phyloP scores from a whole-genome alignment of 2,888 invertebrate genomes.

The Drosophila maculinotata region DNA sequence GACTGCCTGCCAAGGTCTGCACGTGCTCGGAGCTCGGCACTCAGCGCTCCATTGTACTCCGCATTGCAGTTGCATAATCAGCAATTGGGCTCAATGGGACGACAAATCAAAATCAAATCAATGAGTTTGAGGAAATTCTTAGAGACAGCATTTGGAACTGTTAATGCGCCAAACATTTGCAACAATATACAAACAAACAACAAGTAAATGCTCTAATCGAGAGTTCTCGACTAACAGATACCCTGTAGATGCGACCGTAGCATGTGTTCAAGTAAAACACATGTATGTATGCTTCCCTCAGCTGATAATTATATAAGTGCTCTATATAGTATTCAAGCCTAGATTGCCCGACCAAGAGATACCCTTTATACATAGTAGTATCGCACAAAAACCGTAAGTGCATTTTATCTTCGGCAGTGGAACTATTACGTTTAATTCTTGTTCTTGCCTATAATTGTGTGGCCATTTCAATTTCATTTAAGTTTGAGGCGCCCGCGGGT shows the following conservation, averaged over 20 bases:
- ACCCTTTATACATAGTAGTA: not conserved
- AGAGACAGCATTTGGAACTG: slow-evolving; percentile 8
- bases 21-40: slow-evolving; percentile 55
- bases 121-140: slow-evolving; percentile 50
- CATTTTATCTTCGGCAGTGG: slow-evolving; percentile 16
- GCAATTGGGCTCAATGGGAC: slow-evolving; percentile 59
- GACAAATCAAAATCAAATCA: slow-evolving; percentile 65
- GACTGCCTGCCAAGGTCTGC: slow-evolving; percentile 65
- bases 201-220: too few species aligned
- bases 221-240: too few species aligned
- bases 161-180: slow-evolving; percentile 16
- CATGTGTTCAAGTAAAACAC: too few species aligned
- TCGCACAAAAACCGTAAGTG: slow-evolving; percentile 26
- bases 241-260: too few species aligned
- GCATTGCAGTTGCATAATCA: slow-evolving; percentile 65
- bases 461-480: slow-evolving; percentile 76
- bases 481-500: slow-evolving; percentile 68
- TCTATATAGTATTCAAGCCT: too few species aligned
- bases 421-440: not conserved
- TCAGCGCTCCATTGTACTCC: slow-evolving; percentile 55
- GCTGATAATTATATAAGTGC: too few species aligned
- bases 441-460: slow-evolving; percentile 64
- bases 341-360: too few species aligned
- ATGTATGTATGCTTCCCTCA: too few species aligned
- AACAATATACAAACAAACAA: not conserved